Base-by-base conservation (phyloP, 1,140 invertebrate genomes). In the Caenorhabditis latens region DNA sequence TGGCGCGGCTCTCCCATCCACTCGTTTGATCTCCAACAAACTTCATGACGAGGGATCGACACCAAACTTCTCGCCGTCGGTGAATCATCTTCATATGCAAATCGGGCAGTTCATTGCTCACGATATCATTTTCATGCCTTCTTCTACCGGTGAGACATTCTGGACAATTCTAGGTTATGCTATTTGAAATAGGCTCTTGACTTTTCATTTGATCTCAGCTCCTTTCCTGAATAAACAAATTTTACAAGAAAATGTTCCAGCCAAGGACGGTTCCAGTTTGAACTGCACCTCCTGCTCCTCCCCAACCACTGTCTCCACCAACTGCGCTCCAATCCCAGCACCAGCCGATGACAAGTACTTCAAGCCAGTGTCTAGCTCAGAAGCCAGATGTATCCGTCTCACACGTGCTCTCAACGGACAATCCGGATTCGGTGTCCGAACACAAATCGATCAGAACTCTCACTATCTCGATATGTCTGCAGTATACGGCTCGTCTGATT, bases 361-460 rank as follows among this genome's bases (percentile, higher is more conserved):
- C 71, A 61, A 63, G 1, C 43, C 65, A 11, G 53, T 65, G 16
- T 55, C 65, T 0, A n/a, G 11, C 1, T 42, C 43, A 46, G 48
- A 40, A 21, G 21, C 87, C 19, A 79, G 61, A 43, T 88, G 87
- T 42, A 88, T 88, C 50, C 83, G 87, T 48, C 84, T 88, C 3
- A 88, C 87, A 14, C 40, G 87, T 19, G 75, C 83, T 42, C 83
- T 88, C 50, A 88, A 88, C 32, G 87, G 83, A 57, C 87, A 88
- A 43, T 87, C 65, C 4, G 83, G 83, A 82, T 57, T 88, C 42
- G 87, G 87, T 61, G 85, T 53, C 13, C 16, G 87, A 11, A 75
- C 71, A 5, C 87, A 88, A 75, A 88, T 88, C 71, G 71, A 88
- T 65, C 87, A 88, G 53, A 85, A 88, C 84, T 87, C 87, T 40